phyloP scores from a whole-genome alignment of 2,113 vertebrate species.

The Junco hyemalis region DNA sequence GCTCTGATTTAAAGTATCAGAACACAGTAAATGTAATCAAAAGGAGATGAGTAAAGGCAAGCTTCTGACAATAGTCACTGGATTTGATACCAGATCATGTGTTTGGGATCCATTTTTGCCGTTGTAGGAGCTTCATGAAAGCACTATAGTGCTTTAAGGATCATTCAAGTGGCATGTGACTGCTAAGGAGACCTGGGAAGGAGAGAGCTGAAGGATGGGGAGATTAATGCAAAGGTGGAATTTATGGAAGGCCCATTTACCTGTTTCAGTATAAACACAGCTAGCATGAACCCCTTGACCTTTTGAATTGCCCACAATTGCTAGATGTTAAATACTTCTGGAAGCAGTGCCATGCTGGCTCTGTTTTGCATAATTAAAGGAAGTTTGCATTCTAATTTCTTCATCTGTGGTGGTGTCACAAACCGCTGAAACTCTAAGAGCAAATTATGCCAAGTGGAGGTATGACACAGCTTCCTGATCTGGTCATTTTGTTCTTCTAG shows the following conservation, averaged over 20 bases:
- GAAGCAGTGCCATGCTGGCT: not conserved
- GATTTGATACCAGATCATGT: not conserved
- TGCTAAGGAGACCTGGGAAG: not conserved
- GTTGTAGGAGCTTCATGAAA: not conserved
- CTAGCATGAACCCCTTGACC: not conserved
- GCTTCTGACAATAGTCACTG: not conserved
- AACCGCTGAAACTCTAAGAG: not conserved
- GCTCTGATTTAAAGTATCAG: not conserved
- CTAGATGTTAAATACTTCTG: not conserved
- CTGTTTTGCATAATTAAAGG: constrained; percentile 43
- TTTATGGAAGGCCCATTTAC: not conserved
- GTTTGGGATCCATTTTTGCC: not conserved
- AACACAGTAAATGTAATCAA: not conserved
- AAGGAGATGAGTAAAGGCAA: not conserved
- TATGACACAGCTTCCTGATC: constrained; percentile 44
- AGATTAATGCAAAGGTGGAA: not conserved
- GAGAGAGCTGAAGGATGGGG: not conserved
- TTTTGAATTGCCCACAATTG: not conserved
- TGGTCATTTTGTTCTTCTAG: not conserved
- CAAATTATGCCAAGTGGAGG: constrained; percentile 17
- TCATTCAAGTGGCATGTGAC: not conserved
- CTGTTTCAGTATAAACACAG: not conserved
- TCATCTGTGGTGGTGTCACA: not conserved
- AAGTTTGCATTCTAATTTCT: not conserved
- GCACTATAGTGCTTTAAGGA: not conserved